Percentiles rank a stretch among this genome's conserved stretches.
Evolutionary conservation across 2,797 vertebrate species (phyloP).

Genomic region (Pterois miles): DNA sequence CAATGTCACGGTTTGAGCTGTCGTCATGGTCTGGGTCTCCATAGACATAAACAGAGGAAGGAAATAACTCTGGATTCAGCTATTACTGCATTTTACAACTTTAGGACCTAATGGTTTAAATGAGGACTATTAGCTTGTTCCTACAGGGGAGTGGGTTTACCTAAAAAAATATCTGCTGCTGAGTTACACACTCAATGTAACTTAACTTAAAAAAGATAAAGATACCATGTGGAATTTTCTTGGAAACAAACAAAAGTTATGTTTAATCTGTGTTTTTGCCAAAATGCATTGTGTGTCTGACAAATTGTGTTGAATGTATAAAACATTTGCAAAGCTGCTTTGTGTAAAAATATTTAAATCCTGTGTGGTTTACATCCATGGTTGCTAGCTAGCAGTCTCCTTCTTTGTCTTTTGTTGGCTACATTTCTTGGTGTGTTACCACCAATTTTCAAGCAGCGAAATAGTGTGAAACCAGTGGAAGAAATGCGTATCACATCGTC

Average conservation of each 20-base stretch:
- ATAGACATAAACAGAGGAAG: too few species aligned
- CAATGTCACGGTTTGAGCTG: too few species aligned
- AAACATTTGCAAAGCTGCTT: not conserved
- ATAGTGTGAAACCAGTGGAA: not conserved
- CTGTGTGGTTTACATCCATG: not conserved
- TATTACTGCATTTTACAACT: too few species aligned
- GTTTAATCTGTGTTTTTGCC: not conserved
- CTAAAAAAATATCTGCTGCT: too few species aligned
- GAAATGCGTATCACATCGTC: rapidly evolving
- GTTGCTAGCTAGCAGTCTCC: not conserved
- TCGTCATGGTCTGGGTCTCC: too few species aligned
- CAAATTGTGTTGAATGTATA: not conserved
- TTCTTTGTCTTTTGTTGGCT: not conserved
- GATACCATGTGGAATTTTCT: not conserved
- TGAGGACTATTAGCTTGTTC: too few species aligned
- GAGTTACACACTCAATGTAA: too few species aligned
- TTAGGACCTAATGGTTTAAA: too few species aligned
- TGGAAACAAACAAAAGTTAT: not conserved
- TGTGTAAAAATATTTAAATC: rapidly evolving
- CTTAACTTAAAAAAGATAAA: not conserved
- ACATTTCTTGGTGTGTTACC: not conserved
- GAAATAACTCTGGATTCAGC: too few species aligned
- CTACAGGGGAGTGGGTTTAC: too few species aligned
- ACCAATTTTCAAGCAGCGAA: not conserved
- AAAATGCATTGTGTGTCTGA: not conserved